Evolutionary conservation across 1,140 invertebrate species (phyloP).

Genomic region (Mya arenaria): DNA sequence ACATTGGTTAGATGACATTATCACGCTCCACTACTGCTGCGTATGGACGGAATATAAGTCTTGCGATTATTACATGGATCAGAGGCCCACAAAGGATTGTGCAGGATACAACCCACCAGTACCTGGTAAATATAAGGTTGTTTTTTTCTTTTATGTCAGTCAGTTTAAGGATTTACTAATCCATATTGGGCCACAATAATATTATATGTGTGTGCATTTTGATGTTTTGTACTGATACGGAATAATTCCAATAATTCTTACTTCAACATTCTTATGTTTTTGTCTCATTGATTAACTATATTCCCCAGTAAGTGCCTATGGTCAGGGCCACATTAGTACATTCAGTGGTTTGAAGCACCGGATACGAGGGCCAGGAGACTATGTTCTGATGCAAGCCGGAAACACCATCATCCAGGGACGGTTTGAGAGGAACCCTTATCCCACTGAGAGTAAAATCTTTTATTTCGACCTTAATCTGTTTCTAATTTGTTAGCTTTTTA

Average conservation of each 20-base stretch:
- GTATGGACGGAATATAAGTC: conserved; percentile 96
- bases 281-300: too few relatives aligned
- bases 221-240: too few relatives aligned
- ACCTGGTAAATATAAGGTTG: too few relatives aligned
- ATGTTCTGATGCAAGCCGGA: conserved; percentile 86
- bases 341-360: conserved; percentile 95
- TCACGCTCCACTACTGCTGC: conserved; percentile 96
- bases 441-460: too few relatives aligned
- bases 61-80: conserved; percentile 96
- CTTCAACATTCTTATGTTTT: too few relatives aligned
- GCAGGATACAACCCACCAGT: conserved; percentile 96
- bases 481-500: too few relatives aligned
- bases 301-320: conserved; percentile 88
- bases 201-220: too few relatives aligned
- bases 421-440: conserved; percentile 56
- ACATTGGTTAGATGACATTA: conserved; percentile 96
- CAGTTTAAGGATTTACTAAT: too few relatives aligned
- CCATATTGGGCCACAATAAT: too few relatives aligned
- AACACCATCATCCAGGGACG: conserved; percentile 62
- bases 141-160: too few relatives aligned
- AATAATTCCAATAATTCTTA: too few relatives aligned
- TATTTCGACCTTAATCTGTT: too few relatives aligned
- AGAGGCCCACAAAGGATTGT: conserved; percentile 96
- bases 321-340: conserved; percentile 96
- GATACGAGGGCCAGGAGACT: conserved; percentile 98